phyloP scores from a whole-genome alignment of 2,113 vertebrate species.

The Polyodon spathula region DNA sequence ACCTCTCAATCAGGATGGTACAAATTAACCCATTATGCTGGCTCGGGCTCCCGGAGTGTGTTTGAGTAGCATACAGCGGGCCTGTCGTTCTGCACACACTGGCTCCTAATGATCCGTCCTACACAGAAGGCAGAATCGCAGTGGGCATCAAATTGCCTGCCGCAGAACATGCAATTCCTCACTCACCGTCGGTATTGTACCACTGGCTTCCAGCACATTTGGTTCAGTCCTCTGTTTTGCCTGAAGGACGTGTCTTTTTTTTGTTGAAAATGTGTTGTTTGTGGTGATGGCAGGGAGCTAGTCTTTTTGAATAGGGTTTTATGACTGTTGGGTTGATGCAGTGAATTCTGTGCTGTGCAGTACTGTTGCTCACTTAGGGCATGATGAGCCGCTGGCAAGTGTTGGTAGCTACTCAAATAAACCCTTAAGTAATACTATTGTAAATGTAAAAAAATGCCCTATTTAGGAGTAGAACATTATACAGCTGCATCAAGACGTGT shows the following conservation, averaged over 20 bases:
- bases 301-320: too few relatives aligned
- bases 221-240: not conserved
- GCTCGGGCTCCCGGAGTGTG: conserved; percentile 22
- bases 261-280: too few relatives aligned
- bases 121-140: conserved; percentile 17
- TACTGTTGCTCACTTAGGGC: too few relatives aligned
- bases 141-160: conserved; percentile 21
- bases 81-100: conserved; percentile 18
- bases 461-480: too few relatives aligned
- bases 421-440: too few relatives aligned
- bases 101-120: conserved; percentile 25
- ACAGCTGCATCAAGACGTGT: too few relatives aligned
- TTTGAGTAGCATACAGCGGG: conserved; percentile 24
- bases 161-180: conserved; percentile 13
- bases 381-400: too few relatives aligned
- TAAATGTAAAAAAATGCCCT: too few relatives aligned
- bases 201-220: conserved; percentile 6
- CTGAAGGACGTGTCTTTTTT: not conserved
- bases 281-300: too few relatives aligned
- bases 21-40: conserved; percentile 34
- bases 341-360: too few relatives aligned
- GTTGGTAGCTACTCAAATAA: too few relatives aligned
- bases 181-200: conserved; percentile 7
- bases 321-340: too few relatives aligned
- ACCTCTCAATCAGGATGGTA: conserved; percentile 20